Evolutionary conservation across 2,797 vertebrate species (phyloP).

Genomic region (Acanthurus lineatus): DNA sequence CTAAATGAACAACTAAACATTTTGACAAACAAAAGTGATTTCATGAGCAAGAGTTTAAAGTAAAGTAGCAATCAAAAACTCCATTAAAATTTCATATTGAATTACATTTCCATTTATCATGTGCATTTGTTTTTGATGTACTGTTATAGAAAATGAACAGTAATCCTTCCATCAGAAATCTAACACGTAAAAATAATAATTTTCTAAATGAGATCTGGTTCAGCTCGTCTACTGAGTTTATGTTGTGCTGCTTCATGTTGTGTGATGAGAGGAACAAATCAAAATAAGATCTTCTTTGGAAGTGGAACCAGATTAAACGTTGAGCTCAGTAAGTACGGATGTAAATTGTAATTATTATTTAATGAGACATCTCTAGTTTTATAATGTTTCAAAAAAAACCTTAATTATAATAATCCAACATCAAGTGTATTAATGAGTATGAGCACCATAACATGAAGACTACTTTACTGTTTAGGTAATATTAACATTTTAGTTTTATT

Average conservation of each 20-base stretch:
- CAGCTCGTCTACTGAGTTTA: background rate
- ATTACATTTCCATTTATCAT: no score
- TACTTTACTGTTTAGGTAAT: background rate
- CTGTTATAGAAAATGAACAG: no score
- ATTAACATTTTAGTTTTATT: background rate
- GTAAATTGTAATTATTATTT: background rate
- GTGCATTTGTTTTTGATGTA: no score
- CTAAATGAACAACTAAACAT: no score
- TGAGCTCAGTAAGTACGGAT: background rate
- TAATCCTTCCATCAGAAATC: no score
- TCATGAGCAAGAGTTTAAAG: no score
- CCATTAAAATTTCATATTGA: no score
- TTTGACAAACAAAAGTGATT: no score
- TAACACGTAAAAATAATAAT: no score
- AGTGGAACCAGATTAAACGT: constrained; percentile 25
- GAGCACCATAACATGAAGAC: background rate
- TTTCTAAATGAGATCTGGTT: background rate
- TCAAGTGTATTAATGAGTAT: background rate
- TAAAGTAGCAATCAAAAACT: no score
- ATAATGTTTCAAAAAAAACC: background rate
- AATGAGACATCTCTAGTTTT: background rate
- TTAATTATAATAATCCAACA: background rate
- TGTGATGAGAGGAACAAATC: background rate
- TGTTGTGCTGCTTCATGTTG: background rate
- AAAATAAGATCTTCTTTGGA: constrained; percentile 21